Base-by-base conservation (phyloP, 2,113 vertebrate genomes). In the Gavia stellata region DNA sequence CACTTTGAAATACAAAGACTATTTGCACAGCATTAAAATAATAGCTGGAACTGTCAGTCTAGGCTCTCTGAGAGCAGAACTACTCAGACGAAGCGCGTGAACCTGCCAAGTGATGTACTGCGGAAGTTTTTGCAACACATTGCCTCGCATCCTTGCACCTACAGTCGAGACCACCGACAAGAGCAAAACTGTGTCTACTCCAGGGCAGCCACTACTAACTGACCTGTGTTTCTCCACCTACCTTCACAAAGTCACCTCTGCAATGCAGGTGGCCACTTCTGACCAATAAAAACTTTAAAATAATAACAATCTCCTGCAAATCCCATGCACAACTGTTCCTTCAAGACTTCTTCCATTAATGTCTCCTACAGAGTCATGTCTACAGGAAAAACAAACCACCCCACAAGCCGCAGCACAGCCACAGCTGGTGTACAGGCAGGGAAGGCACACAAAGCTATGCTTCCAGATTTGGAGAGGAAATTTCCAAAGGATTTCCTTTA, bases 21-120 rank as follows among this genome's bases (percentile, higher is more conserved):
- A 59, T 84, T 94, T 92, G 53, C 50, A 77, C 26, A 86, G 49
- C 42, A 88, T 95, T 94, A 96, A 91, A 92, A 34, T 52, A 92
- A 90, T 40, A 84, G 75, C 80, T 88, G 65, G 31, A 93, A 61
- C 53, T 84, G 55, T 61, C 53, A 85, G 52, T 31, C 56, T 72
- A 56, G 28, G 61, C 63, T 86, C 70, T 68, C 36, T 6, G 29
- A 45, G 55, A 81, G 44, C 52, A 81, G 29, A 91, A 44, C 71
- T 29, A 21, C 61, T 52, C 36, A 34, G 77, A 79, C 70, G 78
- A 56, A 89, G 78, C 53, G 44, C 0, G 0, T 6, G 62, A 81
- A 81, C 19, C 19, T 84, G 58, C 71, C 67, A 58, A 84, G 65
- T 2, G 44, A 84, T 17, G 40, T 4, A 20, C 66, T 68, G 61